Percentiles rank a stretch among this genome's conserved stretches.
phyloP scores from a whole-genome alignment of 2,888 invertebrate genomes.

The Adineta ricciae region DNA sequence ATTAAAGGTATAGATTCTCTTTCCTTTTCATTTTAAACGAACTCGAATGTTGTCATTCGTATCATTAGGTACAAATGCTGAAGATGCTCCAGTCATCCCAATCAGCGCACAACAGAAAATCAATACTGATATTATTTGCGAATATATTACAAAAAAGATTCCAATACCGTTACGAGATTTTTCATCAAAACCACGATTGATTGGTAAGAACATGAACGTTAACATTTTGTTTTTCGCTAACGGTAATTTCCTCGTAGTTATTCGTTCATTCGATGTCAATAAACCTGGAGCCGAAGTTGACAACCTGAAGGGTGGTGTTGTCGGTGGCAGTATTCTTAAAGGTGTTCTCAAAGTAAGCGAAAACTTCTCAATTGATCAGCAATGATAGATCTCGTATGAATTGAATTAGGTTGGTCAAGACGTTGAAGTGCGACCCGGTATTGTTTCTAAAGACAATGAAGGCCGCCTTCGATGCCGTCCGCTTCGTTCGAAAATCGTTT shows the following conservation, averaged over 20 bases:
- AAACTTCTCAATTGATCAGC: background rate
- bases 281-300: constrained; percentile 98
- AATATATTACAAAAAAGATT: constrained; percentile 94
- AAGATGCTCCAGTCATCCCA: constrained; percentile 92
- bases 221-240: too few species aligned
- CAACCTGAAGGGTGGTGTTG: constrained; percentile 93
- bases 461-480: constrained; percentile 89
- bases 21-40: background rate
- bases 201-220: constrained; percentile 56
- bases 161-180: constrained; percentile 91
- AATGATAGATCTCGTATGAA: background rate
- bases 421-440: constrained; percentile 91
- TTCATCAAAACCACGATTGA: constrained; percentile 81
- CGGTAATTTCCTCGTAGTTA: constrained; percentile 47
- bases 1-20: constrained; percentile 69
- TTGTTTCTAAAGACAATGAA: constrained; percentile 89
- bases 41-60: constrained; percentile 9
- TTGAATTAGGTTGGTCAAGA: constrained; percentile 73
- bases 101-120: constrained; percentile 98
- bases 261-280: constrained; percentile 89
- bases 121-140: constrained; percentile 95
- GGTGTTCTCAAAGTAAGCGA: constrained; percentile 62
- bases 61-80: constrained; percentile 68
- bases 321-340: constrained; percentile 89
- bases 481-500: constrained; percentile 89